phyloP scores from a whole-genome alignment of 2,113 vertebrate species.

The Xenopus tropicalis region DNA sequence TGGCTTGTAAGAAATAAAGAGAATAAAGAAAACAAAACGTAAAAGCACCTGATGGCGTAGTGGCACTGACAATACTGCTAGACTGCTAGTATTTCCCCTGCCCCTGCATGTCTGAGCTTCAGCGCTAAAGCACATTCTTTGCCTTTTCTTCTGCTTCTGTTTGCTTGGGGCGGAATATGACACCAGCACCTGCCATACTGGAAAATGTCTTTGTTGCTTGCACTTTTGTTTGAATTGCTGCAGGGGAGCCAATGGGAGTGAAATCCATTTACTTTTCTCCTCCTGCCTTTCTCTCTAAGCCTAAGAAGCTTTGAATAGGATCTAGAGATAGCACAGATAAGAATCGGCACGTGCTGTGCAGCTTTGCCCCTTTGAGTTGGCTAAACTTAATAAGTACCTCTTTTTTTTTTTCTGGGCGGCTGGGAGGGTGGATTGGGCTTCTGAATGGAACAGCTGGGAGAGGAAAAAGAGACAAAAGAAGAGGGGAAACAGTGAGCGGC shows the following conservation, averaged over 20 bases:
- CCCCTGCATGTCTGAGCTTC: slow-evolving; percentile 69
- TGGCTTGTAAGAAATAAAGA: slow-evolving; percentile 14
- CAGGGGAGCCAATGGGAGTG: slow-evolving; percentile 65
- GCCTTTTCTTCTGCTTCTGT: slow-evolving; percentile 67
- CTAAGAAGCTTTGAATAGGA: slow-evolving; percentile 56
- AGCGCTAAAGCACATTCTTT: slow-evolving; percentile 48
- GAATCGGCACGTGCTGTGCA: slow-evolving; percentile 61
- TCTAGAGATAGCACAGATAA: slow-evolving; percentile 66
- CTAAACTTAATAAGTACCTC: slow-evolving; percentile 56
- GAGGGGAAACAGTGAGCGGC: slow-evolving; percentile 46
- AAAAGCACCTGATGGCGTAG: slow-evolving; percentile 61
- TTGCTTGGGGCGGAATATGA: slow-evolving; percentile 73
- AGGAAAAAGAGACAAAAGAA: slow-evolving; percentile 59
- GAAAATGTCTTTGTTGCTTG: slow-evolving; percentile 84
- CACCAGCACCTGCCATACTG: slow-evolving; percentile 76
- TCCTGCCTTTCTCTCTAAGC: slow-evolving; percentile 44
- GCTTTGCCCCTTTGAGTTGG: slow-evolving; percentile 56
- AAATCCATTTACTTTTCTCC: slow-evolving; percentile 61
- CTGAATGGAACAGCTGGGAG: slow-evolving; percentile 61
- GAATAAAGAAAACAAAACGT: slow-evolving; percentile 2
- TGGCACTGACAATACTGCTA: slow-evolving; percentile 70
- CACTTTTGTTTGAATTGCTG: slow-evolving; percentile 80
- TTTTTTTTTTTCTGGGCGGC: neutral
- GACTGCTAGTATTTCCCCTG: slow-evolving; percentile 60
- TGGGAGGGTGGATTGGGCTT: slow-evolving; percentile 48